Conservation (phyloP, 2,113 vertebrate genomes). For the Aleadryas rufinucha region DNA sequence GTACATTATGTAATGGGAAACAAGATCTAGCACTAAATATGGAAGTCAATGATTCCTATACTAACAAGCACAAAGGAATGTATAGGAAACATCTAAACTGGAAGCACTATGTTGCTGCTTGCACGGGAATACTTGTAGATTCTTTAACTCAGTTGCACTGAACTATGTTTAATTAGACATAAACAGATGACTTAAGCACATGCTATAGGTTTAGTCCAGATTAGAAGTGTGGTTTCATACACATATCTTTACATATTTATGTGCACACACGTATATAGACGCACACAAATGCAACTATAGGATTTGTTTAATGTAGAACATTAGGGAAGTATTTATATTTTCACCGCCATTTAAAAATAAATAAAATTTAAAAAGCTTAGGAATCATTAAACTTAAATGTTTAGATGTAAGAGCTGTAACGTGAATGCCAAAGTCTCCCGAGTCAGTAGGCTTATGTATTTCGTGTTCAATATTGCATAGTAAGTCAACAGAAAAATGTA, state of each 20-base stretch:
- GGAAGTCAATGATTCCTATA: not conserved
- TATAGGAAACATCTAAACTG: not conserved
- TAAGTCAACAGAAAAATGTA: not conserved
- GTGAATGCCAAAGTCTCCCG: not conserved
- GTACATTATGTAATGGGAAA: not conserved
- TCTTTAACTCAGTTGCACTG: not conserved
- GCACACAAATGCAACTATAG: not conserved
- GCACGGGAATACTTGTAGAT: not conserved
- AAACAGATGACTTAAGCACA: not conserved
- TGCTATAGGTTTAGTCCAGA: not conserved
- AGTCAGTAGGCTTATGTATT: not conserved
- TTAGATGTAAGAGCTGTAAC: not conserved
- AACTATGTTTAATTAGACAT: not conserved
- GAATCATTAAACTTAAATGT: not conserved
- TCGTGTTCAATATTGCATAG: not conserved
- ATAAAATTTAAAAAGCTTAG: not conserved
- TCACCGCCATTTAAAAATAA: not conserved
- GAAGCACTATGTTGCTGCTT: not conserved
- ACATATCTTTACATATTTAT: not conserved
- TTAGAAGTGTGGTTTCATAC: not conserved
- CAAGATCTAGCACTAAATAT: not conserved
- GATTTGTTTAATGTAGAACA: not conserved
- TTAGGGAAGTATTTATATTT: not conserved
- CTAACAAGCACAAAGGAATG: not conserved
- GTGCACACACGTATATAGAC: rapidly evolving